Percentiles rank a stretch among this genome's conserved stretches.
Conservation (phyloP, 2,797 vertebrate genomes). For the Neopelma chrysocephalum region DNA sequence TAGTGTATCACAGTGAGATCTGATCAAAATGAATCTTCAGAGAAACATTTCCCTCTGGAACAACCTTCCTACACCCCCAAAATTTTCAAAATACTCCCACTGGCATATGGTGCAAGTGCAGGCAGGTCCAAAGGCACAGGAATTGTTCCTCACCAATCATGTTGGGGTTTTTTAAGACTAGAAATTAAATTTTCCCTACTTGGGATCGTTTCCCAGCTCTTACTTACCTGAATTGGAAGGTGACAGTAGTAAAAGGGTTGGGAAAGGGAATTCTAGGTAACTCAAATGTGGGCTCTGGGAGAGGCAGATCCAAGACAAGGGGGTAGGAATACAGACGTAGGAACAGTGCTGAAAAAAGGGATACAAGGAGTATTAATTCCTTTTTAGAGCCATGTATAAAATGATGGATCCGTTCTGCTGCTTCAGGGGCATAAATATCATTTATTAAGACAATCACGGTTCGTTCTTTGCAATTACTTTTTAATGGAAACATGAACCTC, state of each 20-base stretch:
- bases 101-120: not conserved
- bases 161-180: not conserved
- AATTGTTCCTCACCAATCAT: not conserved
- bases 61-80: not conserved
- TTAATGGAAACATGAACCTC: conserved; percentile 43
- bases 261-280: not conserved
- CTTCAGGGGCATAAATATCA: conserved; percentile 17
- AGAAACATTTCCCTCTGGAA: not conserved
- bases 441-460: conserved; percentile 3
- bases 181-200: not conserved
- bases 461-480: conserved; percentile 3
- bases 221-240: not conserved
- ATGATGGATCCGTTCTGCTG: not conserved
- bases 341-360: not conserved
- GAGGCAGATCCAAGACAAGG: not conserved
- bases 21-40: not conserved
- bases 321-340: rapidly evolving
- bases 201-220: not conserved
- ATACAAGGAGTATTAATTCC: not conserved
- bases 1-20: not conserved
- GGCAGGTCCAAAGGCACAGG: not conserved
- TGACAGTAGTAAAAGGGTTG: not conserved
- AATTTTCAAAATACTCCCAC: not conserved
- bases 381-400: not conserved
- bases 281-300: not conserved